Base-by-base conservation (phyloP, 2,113 vertebrate species). In the Nipponia nippon region DNA sequence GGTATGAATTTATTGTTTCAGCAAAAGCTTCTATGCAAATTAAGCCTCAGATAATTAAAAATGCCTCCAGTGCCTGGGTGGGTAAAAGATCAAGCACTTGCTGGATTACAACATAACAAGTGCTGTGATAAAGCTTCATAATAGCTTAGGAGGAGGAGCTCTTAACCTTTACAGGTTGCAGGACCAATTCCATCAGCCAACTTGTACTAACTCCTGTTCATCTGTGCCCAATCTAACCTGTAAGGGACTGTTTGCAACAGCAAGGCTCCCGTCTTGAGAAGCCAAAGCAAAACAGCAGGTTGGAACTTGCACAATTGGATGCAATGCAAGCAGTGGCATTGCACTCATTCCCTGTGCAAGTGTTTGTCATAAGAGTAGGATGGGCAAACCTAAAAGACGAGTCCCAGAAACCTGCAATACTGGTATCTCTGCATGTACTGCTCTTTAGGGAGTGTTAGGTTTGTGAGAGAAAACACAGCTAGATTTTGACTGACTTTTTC, bases 331-430 rank as follows among this genome's bases (percentile, higher is more conserved):
- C 87, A 76, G 83, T 59, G 87, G 94, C 95, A 93, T 25, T 7
- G 34, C 21, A 1, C 83, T 93, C 73, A 1, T 32, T 94, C 94
- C 58, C 93, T 0, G 14, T 30, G 71, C 66, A 14, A 89, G 86
- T 21, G 83, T 93, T 94, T 93, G 93, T 94, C 93, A 67, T 95
- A 87, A 47, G 70, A 95, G 88, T 0, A 91, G 77, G 88, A 93
- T 1, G 22, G 83, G 97, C 82, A 90, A 94, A 95, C 91, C 72
- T 92, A 93, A 95, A 90, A 96, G 66, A 93, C 93, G 3, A 91
- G 96, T 90, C 95, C 87, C 90, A 91, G 95, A 88, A 92, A 91
- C 93, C 76, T 91, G 95, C 91, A 81, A 82, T 96, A 96, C 94
- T 93, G 96, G 95, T 92, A 96, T 90, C 91, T 86, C 94, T 38